These are phyloP conservation scores for Orthonyx spaldingii DNA, from an alignment of 2,113 vertebrate species.

Conservation along the genomic window DNA sequence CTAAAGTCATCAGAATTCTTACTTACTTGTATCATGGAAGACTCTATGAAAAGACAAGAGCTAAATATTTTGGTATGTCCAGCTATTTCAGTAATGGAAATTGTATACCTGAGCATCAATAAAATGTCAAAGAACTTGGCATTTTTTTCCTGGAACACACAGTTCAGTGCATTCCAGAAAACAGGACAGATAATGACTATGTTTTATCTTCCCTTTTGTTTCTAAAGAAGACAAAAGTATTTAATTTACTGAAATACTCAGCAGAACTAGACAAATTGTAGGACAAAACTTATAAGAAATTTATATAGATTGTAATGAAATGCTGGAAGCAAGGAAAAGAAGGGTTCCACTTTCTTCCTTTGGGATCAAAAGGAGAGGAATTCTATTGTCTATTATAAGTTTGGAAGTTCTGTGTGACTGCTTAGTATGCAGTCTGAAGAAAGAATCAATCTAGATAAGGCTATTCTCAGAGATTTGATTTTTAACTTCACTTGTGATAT, in stretches of 20 bases:
- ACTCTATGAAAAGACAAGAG: not conserved
- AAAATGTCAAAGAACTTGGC: not conserved
- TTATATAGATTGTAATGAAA: not conserved
- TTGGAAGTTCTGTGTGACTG: not conserved
- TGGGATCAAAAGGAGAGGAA: not conserved
- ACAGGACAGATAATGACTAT: not conserved
- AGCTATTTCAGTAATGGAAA: not conserved
- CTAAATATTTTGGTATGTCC: not conserved
- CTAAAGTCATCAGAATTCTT: not conserved
- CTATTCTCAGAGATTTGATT: constrained; percentile 8
- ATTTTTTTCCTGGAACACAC: not conserved
- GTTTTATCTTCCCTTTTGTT: not conserved
- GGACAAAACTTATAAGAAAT: not conserved
- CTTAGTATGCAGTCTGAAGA: not conserved
- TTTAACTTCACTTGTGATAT: constrained; percentile 26
- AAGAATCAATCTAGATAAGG: not conserved
- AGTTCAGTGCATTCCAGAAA: not conserved
- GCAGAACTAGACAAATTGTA: not conserved
- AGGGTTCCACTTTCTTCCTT: not conserved
- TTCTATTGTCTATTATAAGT: not conserved
- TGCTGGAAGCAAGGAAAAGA: constrained; percentile 3
- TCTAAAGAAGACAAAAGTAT: not conserved
- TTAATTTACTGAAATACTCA: constrained; percentile 10
- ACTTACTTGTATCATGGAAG: not conserved
- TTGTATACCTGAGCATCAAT: not conserved